Conservation (phyloP, 1,140 invertebrate species). For the Stegodyphus mimosarum region DNA sequence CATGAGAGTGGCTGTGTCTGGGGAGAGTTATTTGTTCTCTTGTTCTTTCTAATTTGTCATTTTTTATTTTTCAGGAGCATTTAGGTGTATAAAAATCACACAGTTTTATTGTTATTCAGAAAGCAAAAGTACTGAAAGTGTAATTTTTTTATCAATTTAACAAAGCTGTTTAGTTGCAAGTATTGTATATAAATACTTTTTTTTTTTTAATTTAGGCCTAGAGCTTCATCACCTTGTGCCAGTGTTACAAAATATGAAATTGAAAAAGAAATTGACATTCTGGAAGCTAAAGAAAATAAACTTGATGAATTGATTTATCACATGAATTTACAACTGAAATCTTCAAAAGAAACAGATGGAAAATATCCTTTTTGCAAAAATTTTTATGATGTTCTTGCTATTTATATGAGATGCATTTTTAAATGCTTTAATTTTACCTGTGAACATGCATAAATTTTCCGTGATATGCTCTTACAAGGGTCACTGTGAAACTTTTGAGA, state of each 20-base stretch:
- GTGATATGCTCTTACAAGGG: neutral
- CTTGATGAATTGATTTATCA: conserved; percentile 77
- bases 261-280: conserved; percentile 74
- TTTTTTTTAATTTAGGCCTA: conserved; percentile 10
- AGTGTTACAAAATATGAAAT: conserved; percentile 53
- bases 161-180: neutral
- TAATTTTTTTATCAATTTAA: neutral
- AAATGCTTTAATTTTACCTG: neutral
- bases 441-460: neutral
- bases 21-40: no score
- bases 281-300: conserved; percentile 78
- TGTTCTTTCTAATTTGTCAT: no score
- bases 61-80: no score
- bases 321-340: conserved; percentile 68
- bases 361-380: conserved; percentile 64
- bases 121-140: no score
- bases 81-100: no score
- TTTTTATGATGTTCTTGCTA: neutral
- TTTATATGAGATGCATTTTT: neutral
- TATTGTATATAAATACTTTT: neutral
- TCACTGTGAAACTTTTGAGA: no score
- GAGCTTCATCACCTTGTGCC: conserved; percentile 27
- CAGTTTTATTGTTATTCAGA: no score
- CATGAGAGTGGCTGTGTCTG: no score
- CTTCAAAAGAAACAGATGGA: conserved; percentile 55